Base-by-base conservation (phyloP, 1,140 invertebrate genomes). In the Rhyzopertha dominica region DNA sequence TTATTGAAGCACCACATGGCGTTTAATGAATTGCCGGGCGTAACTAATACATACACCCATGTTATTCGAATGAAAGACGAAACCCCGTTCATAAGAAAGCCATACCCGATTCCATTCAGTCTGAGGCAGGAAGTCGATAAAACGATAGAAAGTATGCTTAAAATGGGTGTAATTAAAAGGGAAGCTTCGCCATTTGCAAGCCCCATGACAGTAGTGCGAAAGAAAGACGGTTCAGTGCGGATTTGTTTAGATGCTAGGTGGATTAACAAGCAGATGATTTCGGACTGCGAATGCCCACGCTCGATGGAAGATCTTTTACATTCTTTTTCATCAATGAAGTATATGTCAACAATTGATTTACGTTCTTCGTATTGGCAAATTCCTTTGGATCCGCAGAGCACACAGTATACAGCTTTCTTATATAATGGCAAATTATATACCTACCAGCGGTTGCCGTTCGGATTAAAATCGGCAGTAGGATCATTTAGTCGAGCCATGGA, bases 321-420 rank as follows among this genome's bases (percentile, higher is more conserved):
- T 37, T 40, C 43, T 7, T 61, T 57, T 44, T 22, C 54, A 25
- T 47, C 47, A 1, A 43, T 29, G 4, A 54, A 56, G 13, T 62
- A 34, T 42, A 54, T 67, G 20, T 57, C 58, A 3, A 51, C 51
- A 5, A 44, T 67, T 1, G 65, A 67, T 44, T 39, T 68, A 22
- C 56, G 52, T n/a, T 57, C 55, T 30, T 58, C 56, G 1, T 69
- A 69, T 42, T 67, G 66, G 50, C 66, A 67, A 46, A 57, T 67
- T 10, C 52, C 58, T 0, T 41, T 67, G 16, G 35, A 30, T 4
- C 19, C 42, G 28, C 35, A 59, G 3, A 58, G 57, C 39, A n/a
- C n/a, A n/a, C n/a, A n/a, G n/a, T n/a, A n/a, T n/a, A n/a, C n/a
- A n/a, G n/a, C n/a, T n/a, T n/a, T n/a, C n/a, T n/a, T n/a, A n/a